Evolutionary conservation across 2,888 invertebrate genomes (phyloP), one percentile per base, ranked within the genome.

Genomic region (Cantharis flavilabris): DNA sequence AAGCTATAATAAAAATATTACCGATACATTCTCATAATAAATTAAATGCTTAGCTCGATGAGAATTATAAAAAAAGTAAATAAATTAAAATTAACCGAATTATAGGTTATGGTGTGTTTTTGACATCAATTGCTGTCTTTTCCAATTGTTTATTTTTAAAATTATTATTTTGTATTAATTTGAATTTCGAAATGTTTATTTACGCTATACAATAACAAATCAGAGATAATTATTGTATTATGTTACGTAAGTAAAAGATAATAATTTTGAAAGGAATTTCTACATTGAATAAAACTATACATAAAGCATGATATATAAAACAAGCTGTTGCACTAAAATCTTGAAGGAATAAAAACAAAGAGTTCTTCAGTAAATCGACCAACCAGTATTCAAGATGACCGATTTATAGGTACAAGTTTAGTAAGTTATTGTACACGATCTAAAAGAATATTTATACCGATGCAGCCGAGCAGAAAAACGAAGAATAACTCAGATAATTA

Each of bases 371-470:
- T 84, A 84, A 85, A 85, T 83, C 84, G 84, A 83, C 81, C 75
- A 76, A 72, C 77, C 80, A 83, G 83, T 82, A 83, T 85, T 85
- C 86, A 83, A 83, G 86, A 86, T 87, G 86, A 85, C 86, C 87
- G 86, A 87, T 87, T 87, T 87, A 87, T 87, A 82, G 86, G 86
- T 87, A 86, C 87, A 86, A 87, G 84, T 86, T 84, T 82, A 82
- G 86, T 86, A 86, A 87, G 86, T 87, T 87, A 87, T 87, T 85
- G 87, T 86, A 83, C 87, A 87, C 87, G 87, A 86, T 85, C 85
- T 82, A 80, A 82, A 79, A 83, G 86, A 85, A 85, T 87, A 87
- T 87, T 86, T 87, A 87, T 87, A 86, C 86, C 83, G 86, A 85
- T 85, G 84, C 86, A 85, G 83, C 84, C 85, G 84, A 86, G 86